These are phyloP conservation scores for Stegostoma tigrinum DNA, from an alignment of 2,113 vertebrate species.

Conservation along the genomic window DNA sequence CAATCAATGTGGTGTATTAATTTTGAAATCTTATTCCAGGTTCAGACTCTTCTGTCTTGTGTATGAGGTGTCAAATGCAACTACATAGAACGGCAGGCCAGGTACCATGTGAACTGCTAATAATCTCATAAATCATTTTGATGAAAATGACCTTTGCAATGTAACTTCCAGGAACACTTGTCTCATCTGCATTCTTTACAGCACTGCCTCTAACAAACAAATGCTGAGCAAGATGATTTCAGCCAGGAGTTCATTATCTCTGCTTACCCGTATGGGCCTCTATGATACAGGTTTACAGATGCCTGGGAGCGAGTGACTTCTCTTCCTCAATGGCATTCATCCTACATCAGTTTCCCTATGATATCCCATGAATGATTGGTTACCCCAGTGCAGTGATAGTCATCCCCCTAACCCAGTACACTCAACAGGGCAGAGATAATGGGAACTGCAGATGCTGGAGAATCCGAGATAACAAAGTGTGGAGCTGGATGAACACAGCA, in stretches of 20 bases:
- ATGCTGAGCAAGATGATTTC: slow-evolving; percentile 38
- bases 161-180: slow-evolving; percentile 42
- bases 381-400: not conserved
- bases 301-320: not conserved
- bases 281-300: slow-evolving; percentile 40
- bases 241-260: slow-evolving; percentile 42
- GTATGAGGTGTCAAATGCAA: not conserved
- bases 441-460: too few species aligned
- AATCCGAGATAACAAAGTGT: too few species aligned
- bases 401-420: not conserved
- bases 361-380: slow-evolving; percentile 22
- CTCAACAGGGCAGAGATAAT: not conserved
- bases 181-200: slow-evolving; percentile 45
- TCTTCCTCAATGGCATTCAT: slow-evolving; percentile 35
- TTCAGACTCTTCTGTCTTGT: not conserved
- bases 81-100: not conserved
- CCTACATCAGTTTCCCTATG: slow-evolving; percentile 40
- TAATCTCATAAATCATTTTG: slow-evolving; percentile 45
- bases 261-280: not conserved
- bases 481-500: too few species aligned
- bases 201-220: slow-evolving; percentile 36
- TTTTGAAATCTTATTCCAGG: not conserved
- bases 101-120: slow-evolving; percentile 37
- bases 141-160: slow-evolving; percentile 41
- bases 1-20: slow-evolving; percentile 30